phyloP scores from a whole-genome alignment of 2,113 vertebrate species.

The Apeltes quadracus region DNA sequence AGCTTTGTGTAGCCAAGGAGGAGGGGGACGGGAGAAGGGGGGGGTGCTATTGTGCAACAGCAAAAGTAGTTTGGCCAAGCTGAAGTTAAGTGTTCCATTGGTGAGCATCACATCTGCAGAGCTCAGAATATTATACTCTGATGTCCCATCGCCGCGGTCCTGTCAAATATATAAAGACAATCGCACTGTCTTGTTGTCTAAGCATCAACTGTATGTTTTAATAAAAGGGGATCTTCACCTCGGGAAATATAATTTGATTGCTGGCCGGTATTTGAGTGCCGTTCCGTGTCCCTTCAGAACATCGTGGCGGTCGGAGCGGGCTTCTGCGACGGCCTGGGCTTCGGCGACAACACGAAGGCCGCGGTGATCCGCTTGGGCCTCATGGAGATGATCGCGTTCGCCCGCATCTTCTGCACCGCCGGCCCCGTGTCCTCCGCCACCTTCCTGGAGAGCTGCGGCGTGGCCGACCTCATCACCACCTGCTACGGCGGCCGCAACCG shows the following conservation, averaged over 20 bases:
- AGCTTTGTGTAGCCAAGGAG: constrained; percentile 8
- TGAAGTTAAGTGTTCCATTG: background rate
- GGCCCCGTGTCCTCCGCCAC: constrained; percentile 84
- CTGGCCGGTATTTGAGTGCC: background rate
- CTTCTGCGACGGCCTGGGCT: constrained; percentile 95
- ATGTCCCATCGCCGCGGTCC: background rate
- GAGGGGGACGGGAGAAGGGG: no score
- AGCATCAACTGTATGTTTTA: constrained; percentile 1
- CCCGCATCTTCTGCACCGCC: constrained; percentile 89
- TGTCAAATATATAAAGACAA: background rate
- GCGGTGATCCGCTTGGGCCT: constrained; percentile 95
- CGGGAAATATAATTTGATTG: background rate
- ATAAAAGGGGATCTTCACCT: background rate
- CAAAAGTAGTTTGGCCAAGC: background rate
- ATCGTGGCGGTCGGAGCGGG: constrained; percentile 93
- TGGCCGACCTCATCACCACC: constrained; percentile 96
- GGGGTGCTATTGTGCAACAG: background rate
- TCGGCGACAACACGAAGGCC: constrained; percentile 95
- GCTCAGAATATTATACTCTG: background rate
- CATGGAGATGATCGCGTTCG: constrained; percentile 96
- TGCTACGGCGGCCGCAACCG: constrained; percentile 95
- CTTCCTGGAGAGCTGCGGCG: constrained; percentile 96
- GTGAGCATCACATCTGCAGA: background rate
- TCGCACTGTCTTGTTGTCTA: background rate
- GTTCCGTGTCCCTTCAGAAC: constrained; percentile 80